Evolutionary conservation across 2,113 vertebrate species (phyloP).

Genomic region (Pipra filicauda): DNA sequence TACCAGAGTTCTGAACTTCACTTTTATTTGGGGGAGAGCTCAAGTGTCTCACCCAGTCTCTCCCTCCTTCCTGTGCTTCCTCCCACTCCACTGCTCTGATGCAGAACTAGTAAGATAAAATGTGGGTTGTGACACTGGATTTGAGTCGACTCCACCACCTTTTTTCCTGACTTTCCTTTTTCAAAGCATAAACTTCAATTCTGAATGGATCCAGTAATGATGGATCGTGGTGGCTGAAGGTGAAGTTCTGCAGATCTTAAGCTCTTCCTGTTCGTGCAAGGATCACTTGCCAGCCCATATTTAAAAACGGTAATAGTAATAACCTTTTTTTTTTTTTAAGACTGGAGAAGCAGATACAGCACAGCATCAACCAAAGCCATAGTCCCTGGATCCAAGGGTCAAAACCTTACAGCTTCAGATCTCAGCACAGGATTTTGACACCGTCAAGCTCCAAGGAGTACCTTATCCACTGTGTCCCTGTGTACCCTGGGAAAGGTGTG

Average conservation of each 20-base stretch:
- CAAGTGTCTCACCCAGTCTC: not conserved
- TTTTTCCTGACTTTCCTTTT: not conserved
- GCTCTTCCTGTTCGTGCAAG: not conserved
- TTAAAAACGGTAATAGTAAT: accelerated
- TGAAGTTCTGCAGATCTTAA: not conserved
- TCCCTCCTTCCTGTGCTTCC: not conserved
- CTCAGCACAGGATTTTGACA: not conserved
- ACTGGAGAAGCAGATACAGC: not conserved
- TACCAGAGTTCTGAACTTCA: too few species aligned
- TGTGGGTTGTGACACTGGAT: not conserved
- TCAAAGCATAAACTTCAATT: not conserved
- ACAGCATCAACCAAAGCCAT: not conserved
- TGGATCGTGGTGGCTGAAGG: not conserved
- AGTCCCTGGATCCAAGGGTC: not conserved
- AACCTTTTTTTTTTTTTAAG: not conserved
- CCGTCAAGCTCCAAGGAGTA: not conserved
- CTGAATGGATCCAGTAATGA: not conserved
- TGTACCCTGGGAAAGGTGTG: not conserved
- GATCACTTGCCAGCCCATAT: not conserved
- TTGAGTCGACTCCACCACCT: not conserved
- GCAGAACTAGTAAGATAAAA: not conserved
- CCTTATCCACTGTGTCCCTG: accelerated
- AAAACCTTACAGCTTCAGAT: not conserved
- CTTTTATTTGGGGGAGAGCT: not conserved
- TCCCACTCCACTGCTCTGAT: not conserved